Evolutionary conservation across 1,140 invertebrate genomes (phyloP).

Genomic region (Ladona fulva): DNA sequence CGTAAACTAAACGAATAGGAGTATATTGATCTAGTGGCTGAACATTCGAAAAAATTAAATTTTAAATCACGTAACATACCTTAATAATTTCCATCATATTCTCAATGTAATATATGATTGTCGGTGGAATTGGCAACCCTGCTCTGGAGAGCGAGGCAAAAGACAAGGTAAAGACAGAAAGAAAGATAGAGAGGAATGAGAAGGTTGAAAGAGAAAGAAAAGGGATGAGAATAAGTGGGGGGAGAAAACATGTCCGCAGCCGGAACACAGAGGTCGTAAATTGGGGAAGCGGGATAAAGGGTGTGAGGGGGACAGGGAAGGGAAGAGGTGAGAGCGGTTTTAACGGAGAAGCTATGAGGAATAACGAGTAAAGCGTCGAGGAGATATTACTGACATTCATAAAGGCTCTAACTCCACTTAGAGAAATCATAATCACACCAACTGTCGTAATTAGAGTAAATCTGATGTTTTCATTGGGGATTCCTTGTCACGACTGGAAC

Average conservation of each 20-base stretch:
- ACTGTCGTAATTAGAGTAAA: no score
- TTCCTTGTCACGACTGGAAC: no score
- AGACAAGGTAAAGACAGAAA: not conserved
- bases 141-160: not conserved
- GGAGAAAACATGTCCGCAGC: slow-evolving; percentile 1
- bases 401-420: no score
- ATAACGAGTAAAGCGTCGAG: not conserved
- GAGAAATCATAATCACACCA: no score
- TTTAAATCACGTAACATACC: no score
- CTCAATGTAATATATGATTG: no score
- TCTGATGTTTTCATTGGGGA: no score
- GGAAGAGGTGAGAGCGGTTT: not conserved
- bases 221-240: not conserved
- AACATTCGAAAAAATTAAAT: no score
- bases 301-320: not conserved
- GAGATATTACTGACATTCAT: no score
- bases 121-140: not conserved
- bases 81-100: no score
- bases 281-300: not conserved
- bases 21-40: no score
- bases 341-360: not conserved
- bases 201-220: slow-evolving; percentile 1
- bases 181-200: not conserved
- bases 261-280: not conserved
- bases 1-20: no score